Percentiles rank a stretch among this genome's conserved stretches.
These are phyloP conservation scores for Bradypus variegatus DNA, from an alignment of 2,797 vertebrate species.

Conservation along the genomic window DNA sequence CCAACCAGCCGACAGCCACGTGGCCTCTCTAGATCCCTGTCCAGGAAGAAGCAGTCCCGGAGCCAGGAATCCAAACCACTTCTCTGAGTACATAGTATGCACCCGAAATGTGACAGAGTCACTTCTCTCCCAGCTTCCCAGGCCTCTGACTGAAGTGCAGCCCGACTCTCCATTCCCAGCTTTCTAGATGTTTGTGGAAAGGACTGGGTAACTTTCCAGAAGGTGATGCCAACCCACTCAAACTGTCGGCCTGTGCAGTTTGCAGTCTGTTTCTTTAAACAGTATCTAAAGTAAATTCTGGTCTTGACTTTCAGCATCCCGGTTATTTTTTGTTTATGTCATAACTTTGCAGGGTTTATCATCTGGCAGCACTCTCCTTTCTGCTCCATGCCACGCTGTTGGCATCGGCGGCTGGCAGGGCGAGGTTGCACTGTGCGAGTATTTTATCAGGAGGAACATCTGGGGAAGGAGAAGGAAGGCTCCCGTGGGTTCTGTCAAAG, in stretches of 20 bases:
- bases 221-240: rapidly evolving
- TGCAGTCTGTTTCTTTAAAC: neutral
- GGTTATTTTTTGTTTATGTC: neutral
- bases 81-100: rapidly evolving
- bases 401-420: constrained; percentile 14
- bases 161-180: neutral
- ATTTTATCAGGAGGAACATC: constrained; percentile 37
- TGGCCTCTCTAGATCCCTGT: too few relatives aligned
- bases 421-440: constrained; percentile 16
- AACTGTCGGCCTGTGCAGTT: rapidly evolving
- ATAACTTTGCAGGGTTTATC: neutral
- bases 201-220: too few relatives aligned
- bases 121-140: neutral
- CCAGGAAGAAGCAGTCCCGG: rapidly evolving
- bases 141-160: rapidly evolving
- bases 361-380: constrained; percentile 5
- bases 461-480: constrained; percentile 34
- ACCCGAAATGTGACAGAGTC: rapidly evolving
- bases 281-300: neutral
- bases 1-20: neutral
- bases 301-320: neutral
- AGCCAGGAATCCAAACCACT: rapidly evolving
- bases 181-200: too few relatives aligned
- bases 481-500: constrained; percentile 19
- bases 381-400: neutral